Conservation (phyloP, 2,797 vertebrate species). For the Stomatorhinus walkeri region DNA sequence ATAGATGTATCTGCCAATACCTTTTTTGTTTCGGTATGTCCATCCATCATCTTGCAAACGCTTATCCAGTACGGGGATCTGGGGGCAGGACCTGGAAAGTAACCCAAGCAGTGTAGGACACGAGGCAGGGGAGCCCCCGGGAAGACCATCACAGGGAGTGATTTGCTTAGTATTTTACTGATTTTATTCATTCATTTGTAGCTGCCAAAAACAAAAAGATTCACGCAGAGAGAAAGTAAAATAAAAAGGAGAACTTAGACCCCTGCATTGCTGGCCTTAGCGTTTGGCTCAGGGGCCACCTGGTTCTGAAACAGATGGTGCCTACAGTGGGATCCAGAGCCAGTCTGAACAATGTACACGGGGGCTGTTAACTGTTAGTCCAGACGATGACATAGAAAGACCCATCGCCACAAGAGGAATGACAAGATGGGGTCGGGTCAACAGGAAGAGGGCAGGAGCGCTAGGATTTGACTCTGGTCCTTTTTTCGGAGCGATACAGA, state of each 20-base stretch:
- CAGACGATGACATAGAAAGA: background rate
- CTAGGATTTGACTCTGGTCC: background rate
- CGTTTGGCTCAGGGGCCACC: background rate
- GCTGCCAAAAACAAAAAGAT: background rate
- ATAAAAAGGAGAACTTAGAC: background rate
- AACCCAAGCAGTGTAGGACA: background rate
- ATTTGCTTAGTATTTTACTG: background rate
- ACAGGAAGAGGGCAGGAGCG: background rate
- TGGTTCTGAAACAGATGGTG: conserved; percentile 4
- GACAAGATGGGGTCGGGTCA: background rate
- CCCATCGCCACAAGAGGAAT: background rate
- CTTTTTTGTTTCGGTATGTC: background rate
- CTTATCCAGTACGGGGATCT: background rate
- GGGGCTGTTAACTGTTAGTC: background rate
- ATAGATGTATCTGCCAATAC: background rate
- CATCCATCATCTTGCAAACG: background rate
- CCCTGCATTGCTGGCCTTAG: background rate
- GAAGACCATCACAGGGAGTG: background rate
- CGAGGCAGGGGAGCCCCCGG: background rate
- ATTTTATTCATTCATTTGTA: background rate
- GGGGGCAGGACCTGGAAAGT: background rate
- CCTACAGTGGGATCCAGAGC: background rate
- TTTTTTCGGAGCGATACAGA: background rate
- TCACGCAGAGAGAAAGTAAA: background rate
- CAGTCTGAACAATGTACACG: background rate